These are phyloP conservation scores for Hemitrygon akajei DNA, from an alignment of 2,797 vertebrate genomes.

Conservation along the genomic window DNA sequence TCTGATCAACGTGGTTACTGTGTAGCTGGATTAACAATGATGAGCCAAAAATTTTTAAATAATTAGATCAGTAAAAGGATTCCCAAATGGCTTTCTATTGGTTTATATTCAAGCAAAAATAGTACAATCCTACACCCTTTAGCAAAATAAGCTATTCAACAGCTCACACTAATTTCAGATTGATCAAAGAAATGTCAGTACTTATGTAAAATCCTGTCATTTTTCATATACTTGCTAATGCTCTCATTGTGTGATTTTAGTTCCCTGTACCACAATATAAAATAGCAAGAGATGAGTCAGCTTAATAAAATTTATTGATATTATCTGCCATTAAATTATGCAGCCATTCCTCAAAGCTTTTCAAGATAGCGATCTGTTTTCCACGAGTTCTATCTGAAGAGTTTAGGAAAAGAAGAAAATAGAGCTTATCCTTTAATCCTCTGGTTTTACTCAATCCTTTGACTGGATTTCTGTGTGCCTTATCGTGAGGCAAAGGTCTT, in stretches of 20 bases:
- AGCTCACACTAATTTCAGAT: slow-evolving; percentile 4
- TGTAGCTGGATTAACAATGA: not conserved
- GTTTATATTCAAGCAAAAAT: not conserved
- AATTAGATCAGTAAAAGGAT: not conserved
- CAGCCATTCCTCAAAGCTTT: not conserved
- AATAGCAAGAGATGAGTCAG: not conserved
- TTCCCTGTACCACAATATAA: not conserved
- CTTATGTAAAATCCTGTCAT: slow-evolving; percentile 14
- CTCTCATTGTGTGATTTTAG: not conserved
- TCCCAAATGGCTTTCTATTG: not conserved
- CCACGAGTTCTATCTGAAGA: not conserved
- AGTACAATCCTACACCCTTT: not conserved
- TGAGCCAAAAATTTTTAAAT: not conserved
- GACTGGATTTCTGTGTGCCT: not conserved
- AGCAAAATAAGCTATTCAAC: not conserved
- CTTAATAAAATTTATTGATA: not conserved
- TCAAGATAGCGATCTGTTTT: not conserved
- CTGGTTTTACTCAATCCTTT: not conserved
- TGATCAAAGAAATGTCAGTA: not conserved
- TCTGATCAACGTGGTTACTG: not conserved
- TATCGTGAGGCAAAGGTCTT: not conserved
- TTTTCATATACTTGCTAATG: slow-evolving; percentile 20
- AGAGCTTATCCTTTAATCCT: not conserved
- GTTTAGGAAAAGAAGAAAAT: not conserved
- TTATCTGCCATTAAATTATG: not conserved